Evolutionary conservation across 2,888 invertebrate genomes (phyloP).

Genomic region (Exocentrus adspersus): DNA sequence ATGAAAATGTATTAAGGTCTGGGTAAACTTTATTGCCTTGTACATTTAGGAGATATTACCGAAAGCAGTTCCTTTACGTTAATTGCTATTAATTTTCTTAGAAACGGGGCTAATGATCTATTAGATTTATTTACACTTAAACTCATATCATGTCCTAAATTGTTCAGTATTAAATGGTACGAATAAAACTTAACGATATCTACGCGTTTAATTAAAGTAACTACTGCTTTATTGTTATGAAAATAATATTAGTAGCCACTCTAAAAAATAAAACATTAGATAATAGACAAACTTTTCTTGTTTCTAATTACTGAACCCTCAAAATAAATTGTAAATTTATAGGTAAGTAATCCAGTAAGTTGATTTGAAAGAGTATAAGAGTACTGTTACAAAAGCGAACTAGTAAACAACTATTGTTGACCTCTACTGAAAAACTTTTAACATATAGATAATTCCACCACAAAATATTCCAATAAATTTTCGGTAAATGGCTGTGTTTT

Average conservation of each 20-base stretch:
- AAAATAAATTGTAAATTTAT: too few relatives aligned
- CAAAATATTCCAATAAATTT: slow-evolving; percentile 30
- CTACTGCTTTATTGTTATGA: background rate
- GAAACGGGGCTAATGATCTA: slow-evolving; percentile 5
- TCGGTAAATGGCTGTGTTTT: slow-evolving; percentile 38
- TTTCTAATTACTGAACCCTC: too few relatives aligned
- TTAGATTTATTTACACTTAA: slow-evolving; percentile 5
- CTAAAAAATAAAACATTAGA: too few relatives aligned
- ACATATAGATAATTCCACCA: background rate
- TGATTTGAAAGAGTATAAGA: too few relatives aligned
- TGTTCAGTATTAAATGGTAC: too few relatives aligned
- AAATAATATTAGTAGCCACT: too few relatives aligned
- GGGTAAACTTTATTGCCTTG: slow-evolving; percentile 21
- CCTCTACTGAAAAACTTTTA: background rate
- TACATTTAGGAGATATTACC: slow-evolving; percentile 20
- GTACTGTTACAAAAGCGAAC: too few relatives aligned
- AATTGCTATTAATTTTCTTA: slow-evolving; percentile 21
- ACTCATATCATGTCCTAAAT: too few relatives aligned
- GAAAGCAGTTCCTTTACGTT: slow-evolving; percentile 15
- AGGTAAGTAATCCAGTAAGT: too few relatives aligned
- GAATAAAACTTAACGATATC: background rate
- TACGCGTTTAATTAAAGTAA: background rate
- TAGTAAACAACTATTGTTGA: background rate
- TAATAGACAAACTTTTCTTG: too few relatives aligned
- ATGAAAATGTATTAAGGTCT: slow-evolving; percentile 24